These are phyloP conservation scores for Pelmatolapia mariae DNA, from an alignment of 2,113 vertebrate genomes.

Conservation along the genomic window DNA sequence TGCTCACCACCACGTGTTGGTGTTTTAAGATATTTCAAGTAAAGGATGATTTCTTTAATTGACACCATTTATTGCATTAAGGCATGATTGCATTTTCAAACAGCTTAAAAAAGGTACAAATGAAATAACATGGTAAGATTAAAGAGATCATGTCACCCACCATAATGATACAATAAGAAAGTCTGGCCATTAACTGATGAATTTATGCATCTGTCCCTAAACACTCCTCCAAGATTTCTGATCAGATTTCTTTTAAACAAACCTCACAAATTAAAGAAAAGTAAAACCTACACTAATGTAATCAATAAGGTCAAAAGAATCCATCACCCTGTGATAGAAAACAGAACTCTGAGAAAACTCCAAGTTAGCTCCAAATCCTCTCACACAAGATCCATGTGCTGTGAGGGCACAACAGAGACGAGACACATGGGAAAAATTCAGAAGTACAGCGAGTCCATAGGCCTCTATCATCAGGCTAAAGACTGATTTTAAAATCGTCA, in stretches of 20 bases:
- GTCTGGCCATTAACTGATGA: conserved; percentile 6
- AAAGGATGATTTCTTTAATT: conserved; percentile 35
- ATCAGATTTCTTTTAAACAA: conserved; percentile 8
- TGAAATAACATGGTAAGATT: conserved; percentile 47
- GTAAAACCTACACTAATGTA: conserved; percentile 2
- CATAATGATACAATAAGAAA: conserved; percentile 49
- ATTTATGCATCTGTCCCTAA: background rate
- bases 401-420: background rate
- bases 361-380: background rate
- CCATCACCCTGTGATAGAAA: conserved; percentile 48
- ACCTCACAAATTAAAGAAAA: conserved; percentile 2
- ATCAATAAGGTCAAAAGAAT: conserved; percentile 16
- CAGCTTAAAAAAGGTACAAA: conserved; percentile 67
- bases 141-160: conserved; percentile 40
- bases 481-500: background rate
- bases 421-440: background rate
- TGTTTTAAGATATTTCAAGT: background rate
- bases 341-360: background rate
- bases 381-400: background rate
- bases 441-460: background rate
- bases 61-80: conserved; percentile 71
- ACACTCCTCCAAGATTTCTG: background rate
- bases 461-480: background rate
- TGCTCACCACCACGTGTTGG: background rate
- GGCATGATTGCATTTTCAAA: conserved; percentile 66